phyloP scores from a whole-genome alignment of 35 echinoderm and acorn worm species.

The Lytechinus variegatus region DNA sequence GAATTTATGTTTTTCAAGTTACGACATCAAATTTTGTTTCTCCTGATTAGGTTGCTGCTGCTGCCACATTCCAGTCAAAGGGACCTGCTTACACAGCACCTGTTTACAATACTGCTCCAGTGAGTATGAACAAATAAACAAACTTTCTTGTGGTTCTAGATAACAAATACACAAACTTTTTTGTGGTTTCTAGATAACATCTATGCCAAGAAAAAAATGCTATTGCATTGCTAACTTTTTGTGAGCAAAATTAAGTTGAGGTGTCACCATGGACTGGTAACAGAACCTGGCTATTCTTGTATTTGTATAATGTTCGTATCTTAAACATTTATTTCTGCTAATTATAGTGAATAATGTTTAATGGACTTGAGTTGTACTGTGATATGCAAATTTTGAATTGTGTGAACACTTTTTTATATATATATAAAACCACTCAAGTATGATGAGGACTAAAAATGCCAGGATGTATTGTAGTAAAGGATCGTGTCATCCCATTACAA shows the following conservation, averaged over 20 bases:
- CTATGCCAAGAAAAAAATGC: not conserved
- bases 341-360: too few species aligned
- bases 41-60: not conserved
- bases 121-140: not conserved
- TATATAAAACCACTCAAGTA: too few species aligned
- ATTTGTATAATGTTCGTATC: too few species aligned
- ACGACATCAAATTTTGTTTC: not conserved
- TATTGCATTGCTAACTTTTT: not conserved
- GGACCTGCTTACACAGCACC: not conserved
- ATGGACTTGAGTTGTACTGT: too few species aligned
- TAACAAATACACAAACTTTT: not conserved
- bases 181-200: not conserved
- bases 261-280: not conserved
- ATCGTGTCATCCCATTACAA: too few species aligned
- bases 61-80: not conserved
- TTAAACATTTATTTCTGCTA: too few species aligned
- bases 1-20: too few species aligned
- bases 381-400: too few species aligned
- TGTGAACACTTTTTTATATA: too few species aligned
- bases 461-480: too few species aligned
- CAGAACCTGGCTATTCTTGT: too few species aligned
- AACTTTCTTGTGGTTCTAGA: not conserved
- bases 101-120: not conserved
- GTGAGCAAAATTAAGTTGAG: not conserved
- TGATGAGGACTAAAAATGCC: too few species aligned